A percentile compares a stretch with the other conserved stretches of the same genome.
These are phyloP conservation scores for Oopsacas minuta DNA, from an alignment of 37 sponge, comb jelly and placozoan genomes.

Conservation along the genomic window DNA sequence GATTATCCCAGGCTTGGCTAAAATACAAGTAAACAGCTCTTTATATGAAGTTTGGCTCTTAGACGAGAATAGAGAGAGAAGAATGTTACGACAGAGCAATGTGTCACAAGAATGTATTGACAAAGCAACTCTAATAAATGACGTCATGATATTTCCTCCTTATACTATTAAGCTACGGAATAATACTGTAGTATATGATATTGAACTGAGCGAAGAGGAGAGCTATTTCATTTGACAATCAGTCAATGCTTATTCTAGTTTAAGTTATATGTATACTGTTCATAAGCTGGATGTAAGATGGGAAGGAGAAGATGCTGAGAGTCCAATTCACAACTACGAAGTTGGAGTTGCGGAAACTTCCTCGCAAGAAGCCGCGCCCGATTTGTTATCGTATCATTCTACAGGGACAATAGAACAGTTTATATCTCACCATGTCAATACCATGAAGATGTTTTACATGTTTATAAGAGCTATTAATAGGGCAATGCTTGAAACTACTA, in stretches of 20 bases:
- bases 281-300: neutral
- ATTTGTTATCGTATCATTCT: neutral
- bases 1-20: conserved; percentile 24
- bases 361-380: neutral
- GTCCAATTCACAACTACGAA: conserved; percentile 33
- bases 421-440: neutral
- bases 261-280: neutral
- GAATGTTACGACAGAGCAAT: neutral
- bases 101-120: neutral
- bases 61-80: conserved; percentile 18
- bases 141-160: neutral
- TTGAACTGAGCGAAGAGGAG: neutral
- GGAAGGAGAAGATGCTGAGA: conserved; percentile 16
- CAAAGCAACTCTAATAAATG: neutral
- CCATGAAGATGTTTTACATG: conserved; percentile 28
- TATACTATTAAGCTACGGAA: neutral
- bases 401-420: conserved; percentile 33
- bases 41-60: conserved; percentile 31
- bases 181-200: neutral
- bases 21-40: neutral
- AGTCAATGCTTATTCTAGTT: neutral
- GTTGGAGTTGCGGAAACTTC: conserved; percentile 27
- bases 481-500: neutral
- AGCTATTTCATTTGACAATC: neutral
- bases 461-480: conserved; percentile 29